Evolutionary conservation across 2,113 vertebrate species (phyloP).

Genomic region (Varanus komodoensis): DNA sequence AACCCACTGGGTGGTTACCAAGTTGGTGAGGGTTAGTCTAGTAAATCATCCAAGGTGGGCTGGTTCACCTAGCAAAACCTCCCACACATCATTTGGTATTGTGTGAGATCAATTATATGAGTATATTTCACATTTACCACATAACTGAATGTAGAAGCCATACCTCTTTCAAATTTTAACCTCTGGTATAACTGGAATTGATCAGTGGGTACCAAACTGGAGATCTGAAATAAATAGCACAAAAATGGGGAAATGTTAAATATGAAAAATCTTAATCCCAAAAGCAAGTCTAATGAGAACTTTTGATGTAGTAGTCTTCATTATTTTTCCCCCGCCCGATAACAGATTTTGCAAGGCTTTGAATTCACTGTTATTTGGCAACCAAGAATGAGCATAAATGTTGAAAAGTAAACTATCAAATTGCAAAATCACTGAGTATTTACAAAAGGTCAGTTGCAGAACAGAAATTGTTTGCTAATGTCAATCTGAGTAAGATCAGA

Average conservation of each 20-base stretch:
- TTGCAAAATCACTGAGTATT: not conserved
- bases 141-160: constrained; percentile 24
- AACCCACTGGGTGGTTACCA: too few species aligned
- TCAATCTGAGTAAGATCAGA: not conserved
- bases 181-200: constrained; percentile 89
- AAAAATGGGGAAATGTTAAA: constrained; percentile 39
- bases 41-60: too few species aligned
- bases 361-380: not conserved
- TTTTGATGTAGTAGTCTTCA: not conserved
- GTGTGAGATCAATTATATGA: not conserved
- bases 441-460: not conserved
- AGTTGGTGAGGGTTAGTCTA: too few species aligned
- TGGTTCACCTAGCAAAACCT: not conserved
- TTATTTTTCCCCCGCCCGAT: not conserved
- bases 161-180: constrained; percentile 94
- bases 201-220: constrained; percentile 84
- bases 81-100: not conserved
- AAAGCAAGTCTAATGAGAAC: not conserved
- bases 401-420: not conserved
- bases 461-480: not conserved
- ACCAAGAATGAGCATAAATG: not conserved
- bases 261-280: constrained; percentile 2
- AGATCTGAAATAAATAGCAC: constrained; percentile 85
- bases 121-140: not conserved
- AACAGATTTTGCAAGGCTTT: not conserved